Conservation (phyloP, 2,113 vertebrate species). For the Periophthalmodon schlosseri region DNA sequence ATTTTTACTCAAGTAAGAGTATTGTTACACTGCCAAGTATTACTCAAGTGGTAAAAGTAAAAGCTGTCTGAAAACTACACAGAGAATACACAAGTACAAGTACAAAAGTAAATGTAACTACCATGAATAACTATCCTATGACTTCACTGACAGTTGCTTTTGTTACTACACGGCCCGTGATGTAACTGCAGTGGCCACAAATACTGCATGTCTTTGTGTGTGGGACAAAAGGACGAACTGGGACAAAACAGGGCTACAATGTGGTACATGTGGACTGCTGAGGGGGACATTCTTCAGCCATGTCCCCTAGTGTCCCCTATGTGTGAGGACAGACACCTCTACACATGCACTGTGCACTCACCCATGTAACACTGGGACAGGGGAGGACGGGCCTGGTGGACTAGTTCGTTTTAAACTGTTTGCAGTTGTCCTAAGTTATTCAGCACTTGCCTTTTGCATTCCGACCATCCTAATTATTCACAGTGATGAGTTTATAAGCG, state of each 20-base stretch:
- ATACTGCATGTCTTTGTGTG: not conserved
- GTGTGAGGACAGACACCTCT: constrained; percentile 15
- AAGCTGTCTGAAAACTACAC: too few species aligned
- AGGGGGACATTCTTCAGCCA: constrained; percentile 26
- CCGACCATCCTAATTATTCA: too few species aligned
- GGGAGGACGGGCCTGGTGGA: too few species aligned
- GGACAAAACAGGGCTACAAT: constrained; percentile 2
- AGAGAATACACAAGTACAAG: too few species aligned
- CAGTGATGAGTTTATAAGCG: too few species aligned
- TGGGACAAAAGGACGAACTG: constrained; percentile 19
- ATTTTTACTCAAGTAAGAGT: too few species aligned
- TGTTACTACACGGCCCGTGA: not conserved
- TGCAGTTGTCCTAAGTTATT: too few species aligned
- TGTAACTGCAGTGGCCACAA: constrained; percentile 5
- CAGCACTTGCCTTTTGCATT: too few species aligned
- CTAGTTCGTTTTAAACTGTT: too few species aligned
- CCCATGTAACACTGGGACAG: not conserved
- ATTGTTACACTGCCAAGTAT: too few species aligned
- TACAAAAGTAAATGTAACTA: too few species aligned
- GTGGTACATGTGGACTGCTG: constrained; percentile 12
- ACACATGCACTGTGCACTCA: not conserved
- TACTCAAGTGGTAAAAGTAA: too few species aligned
- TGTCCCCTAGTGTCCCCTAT: not conserved
- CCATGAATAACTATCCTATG: not conserved
- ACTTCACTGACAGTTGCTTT: not conserved